Conservation (phyloP, 2,888 invertebrate genomes). For the Lochmaea crataegi region DNA sequence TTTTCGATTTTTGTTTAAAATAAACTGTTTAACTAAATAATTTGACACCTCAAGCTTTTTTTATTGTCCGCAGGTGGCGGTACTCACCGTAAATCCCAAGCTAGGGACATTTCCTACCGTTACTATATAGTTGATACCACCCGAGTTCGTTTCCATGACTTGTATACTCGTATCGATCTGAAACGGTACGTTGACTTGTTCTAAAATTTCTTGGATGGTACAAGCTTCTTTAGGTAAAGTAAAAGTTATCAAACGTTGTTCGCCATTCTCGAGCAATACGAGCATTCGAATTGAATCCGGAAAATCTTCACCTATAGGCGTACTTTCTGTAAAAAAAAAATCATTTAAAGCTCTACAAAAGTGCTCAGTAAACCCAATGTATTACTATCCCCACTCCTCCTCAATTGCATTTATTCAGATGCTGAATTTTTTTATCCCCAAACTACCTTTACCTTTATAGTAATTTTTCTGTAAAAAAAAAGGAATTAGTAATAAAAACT, state of each 20-base stretch:
- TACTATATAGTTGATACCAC: conserved; percentile 84
- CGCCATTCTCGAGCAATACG: conserved; percentile 80
- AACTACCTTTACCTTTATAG: too few relatives aligned
- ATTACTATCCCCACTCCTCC: too few relatives aligned
- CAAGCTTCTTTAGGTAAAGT: conserved; percentile 85
- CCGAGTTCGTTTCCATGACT: conserved; percentile 78
- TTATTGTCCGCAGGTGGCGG: neutral
- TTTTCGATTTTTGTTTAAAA: neutral
- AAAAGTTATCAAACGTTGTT: conserved; percentile 85
- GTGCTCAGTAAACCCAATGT: too few relatives aligned
- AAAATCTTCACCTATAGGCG: conserved; percentile 68
- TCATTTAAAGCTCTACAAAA: neutral
- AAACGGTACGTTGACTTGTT: conserved; percentile 81
- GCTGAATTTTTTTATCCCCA: too few relatives aligned
- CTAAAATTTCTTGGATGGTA: conserved; percentile 83
- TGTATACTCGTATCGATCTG: conserved; percentile 78
- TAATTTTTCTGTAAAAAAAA: neutral
- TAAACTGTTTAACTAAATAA: neutral
- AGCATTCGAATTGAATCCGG: conserved; percentile 82
- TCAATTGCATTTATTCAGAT: too few relatives aligned
- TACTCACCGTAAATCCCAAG: conserved; percentile 44
- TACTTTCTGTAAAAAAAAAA: conserved; percentile 39
- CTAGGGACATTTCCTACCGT: conserved; percentile 70
- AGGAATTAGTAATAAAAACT: conserved; percentile 33
- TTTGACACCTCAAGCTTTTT: neutral